Percentiles rank a stretch among this genome's conserved stretches.
phyloP scores from a whole-genome alignment of 2,113 vertebrate genomes.

The Rostratula benghalensis region DNA sequence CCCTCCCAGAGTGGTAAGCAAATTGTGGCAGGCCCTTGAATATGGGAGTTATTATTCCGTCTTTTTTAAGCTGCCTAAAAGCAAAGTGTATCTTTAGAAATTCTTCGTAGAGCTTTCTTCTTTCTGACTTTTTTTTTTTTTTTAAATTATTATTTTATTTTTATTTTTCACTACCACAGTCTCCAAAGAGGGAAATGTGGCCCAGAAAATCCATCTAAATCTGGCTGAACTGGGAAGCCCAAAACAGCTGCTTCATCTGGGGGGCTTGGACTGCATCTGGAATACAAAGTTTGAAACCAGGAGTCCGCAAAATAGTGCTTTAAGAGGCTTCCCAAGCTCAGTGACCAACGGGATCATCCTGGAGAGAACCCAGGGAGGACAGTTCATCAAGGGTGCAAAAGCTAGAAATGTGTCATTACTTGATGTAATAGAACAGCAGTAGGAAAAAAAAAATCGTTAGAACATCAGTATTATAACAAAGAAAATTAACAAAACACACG shows the following conservation, averaged over 20 bases:
- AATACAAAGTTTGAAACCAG: neutral
- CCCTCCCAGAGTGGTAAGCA: neutral
- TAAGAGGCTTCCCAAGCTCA: neutral
- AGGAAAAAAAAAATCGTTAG: neutral
- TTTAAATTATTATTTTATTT: neutral
- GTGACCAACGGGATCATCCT: neutral
- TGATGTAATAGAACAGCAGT: neutral
- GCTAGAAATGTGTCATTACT: neutral
- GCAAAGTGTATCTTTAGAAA: neutral
- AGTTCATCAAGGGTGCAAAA: neutral
- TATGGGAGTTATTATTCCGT: neutral
- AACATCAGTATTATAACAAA: slow-evolving; percentile 19
- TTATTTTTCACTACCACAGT: neutral
- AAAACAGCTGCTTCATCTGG: neutral
- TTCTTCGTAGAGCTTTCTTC: neutral
- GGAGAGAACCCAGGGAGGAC: neutral
- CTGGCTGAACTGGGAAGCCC: neutral
- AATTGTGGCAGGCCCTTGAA: neutral
- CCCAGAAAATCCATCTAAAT: neutral
- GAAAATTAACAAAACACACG: neutral
- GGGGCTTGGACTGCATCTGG: neutral
- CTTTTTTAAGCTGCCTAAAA: neutral
- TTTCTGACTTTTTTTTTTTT: too few species aligned
- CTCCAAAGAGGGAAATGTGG: neutral
- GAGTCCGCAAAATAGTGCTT: neutral